Evolutionary conservation across 37 sponge, comb jelly and placozoan species (phyloP), one percentile per base, ranked within the genome.

Genomic region (Cliona cf. orientalis): DNA sequence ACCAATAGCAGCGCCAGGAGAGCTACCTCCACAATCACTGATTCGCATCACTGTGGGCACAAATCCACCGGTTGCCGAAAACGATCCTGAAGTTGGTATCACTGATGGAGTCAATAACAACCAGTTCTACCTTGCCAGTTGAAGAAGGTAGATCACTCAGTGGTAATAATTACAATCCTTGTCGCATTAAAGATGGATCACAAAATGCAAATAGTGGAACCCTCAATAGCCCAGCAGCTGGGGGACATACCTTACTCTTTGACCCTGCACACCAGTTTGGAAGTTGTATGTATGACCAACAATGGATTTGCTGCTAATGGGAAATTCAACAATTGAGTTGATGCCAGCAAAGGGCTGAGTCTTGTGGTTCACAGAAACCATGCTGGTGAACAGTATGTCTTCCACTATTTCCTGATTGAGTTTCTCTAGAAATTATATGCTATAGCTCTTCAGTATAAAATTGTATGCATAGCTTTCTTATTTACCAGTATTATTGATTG

Each of bases 41-140:
- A 65, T 65, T 32, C 66, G 66, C 19, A 32, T 65, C 66, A 65
- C 66, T 31, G 66, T 65, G 38, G 72, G 72, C 2, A 5, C 42
- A 17, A 71, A 38, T 5, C 72, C 72, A 38, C 46, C 46, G 17
- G 42, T 3, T 25, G 23, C 46, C 4, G 72, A 71, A 43, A 71
- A 37, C 42, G 72, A 71, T 46, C 45, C 45, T 31, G 2, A 29
- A 21, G 14, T 71, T 41, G 72, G 46, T 5, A 71, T 71, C 46
- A 71, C 31, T 28, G 72, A 71, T 71, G 72, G 72, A 5, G 46
- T 41, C 19, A 71, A 71, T 46, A n/a, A 38, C 4, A 71, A 71
- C 72, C 45, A 32, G 42, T 71, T 12, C 31, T 3, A 19, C 31
- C 39, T 71, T 71, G 72, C 53, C 14, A 49, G 53, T 49, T 12